phyloP scores from a whole-genome alignment of 2,888 invertebrate genomes.

The Oxytorus armatus region DNA sequence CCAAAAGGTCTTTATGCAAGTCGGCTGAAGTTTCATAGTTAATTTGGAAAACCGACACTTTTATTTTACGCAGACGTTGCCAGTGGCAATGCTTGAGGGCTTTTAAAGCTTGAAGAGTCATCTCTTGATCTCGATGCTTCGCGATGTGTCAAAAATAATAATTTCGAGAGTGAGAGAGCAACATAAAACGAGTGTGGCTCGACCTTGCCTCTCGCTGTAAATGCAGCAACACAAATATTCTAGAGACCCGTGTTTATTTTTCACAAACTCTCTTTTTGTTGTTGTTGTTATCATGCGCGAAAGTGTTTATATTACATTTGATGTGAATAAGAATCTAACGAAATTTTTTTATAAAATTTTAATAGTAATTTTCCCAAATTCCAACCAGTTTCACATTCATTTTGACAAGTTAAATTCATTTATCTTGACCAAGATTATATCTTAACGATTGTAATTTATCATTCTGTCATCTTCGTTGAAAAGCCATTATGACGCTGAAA shows the following conservation, averaged over 20 bases:
- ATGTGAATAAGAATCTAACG: neutral
- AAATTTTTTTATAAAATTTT: neutral
- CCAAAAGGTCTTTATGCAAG: slow-evolving; percentile 1
- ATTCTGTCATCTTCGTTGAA: neutral
- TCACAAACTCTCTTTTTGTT: neutral
- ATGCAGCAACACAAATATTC: slow-evolving; percentile 2
- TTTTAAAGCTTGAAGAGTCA: neutral
- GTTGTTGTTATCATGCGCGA: too few species aligned
- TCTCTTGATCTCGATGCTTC: slow-evolving; percentile 21
- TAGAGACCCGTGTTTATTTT: neutral
- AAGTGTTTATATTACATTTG: neutral
- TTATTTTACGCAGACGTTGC: slow-evolving; percentile 4
- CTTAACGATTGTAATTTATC: neutral
- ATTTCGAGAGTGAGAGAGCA: slow-evolving; percentile 3
- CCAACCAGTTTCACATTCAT: too few species aligned
- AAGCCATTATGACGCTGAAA: too few species aligned
- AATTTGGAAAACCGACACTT: slow-evolving; percentile 34
- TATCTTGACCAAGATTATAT: neutral
- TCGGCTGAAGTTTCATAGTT: slow-evolving; percentile 16
- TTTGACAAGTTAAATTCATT: too few species aligned
- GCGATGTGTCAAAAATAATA: slow-evolving; percentile 44
- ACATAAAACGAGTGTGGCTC: neutral
- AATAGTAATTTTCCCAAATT: too few species aligned
- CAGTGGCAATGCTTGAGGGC: too few species aligned
- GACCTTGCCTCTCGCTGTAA: slow-evolving; percentile 35